Evolutionary conservation across 2,888 invertebrate species (phyloP).

Genomic region (Amiota communis): DNA sequence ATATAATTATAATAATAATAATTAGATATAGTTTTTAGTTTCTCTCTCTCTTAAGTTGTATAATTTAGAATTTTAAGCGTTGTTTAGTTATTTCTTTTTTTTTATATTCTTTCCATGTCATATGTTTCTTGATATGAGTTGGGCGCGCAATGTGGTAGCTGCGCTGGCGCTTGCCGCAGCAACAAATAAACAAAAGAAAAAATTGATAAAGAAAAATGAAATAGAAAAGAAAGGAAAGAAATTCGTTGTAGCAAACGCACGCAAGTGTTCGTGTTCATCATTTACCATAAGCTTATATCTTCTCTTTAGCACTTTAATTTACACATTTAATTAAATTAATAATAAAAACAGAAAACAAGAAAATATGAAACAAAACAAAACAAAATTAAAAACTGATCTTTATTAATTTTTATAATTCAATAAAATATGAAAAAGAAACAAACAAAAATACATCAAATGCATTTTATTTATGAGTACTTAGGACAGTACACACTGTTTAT

Average conservation of each 20-base stretch:
- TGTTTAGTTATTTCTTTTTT: constrained; percentile 42
- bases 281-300: constrained; percentile 10
- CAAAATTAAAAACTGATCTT: constrained; percentile 11
- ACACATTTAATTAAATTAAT: not conserved
- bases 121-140: not conserved
- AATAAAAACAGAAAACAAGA: not conserved
- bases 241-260: too few relatives aligned
- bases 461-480: not conserved
- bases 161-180: not conserved
- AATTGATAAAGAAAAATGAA: too few relatives aligned
- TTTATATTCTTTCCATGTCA: not conserved
- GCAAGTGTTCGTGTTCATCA: constrained; percentile 1
- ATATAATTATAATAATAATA: not conserved
- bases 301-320: constrained; percentile 1
- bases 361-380: not conserved
- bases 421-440: too few relatives aligned
- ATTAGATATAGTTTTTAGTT: not conserved
- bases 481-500: too few relatives aligned
- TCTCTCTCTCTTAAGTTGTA: constrained; percentile 5
- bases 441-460: not conserved
- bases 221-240: too few relatives aligned
- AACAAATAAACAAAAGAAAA: not conserved
- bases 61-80: constrained; percentile 36
- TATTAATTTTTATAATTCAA: constrained; percentile 11
- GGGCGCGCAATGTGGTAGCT: not conserved